Base-by-base conservation (phyloP, 2,888 invertebrate species). In the Folsomia candida region DNA sequence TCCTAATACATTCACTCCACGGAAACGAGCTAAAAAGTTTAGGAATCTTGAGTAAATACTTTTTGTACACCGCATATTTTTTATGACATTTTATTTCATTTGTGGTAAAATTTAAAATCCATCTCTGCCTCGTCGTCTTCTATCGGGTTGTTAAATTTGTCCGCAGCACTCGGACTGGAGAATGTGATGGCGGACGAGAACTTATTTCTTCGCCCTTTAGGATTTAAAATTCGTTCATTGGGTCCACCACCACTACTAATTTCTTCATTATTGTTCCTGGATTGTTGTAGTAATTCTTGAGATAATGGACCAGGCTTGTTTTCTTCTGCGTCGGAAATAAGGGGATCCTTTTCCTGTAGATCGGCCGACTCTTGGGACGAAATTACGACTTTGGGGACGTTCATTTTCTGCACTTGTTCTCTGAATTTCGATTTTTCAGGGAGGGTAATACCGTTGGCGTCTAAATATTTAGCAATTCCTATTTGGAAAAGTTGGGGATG, bases 361-460 rank as follows among this genome's bases (percentile, higher is more conserved):
- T n/a, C n/a, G n/a, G n/a, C n/a, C n/a, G n/a, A n/a, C 18, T 47
- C 47, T 47, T 47, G 9, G 47, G 57, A 57, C 6, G 57, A 57
- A n/a, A n/a, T n/a, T 18, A 9, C 64, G 2, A 64, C 25, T 20
- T 37, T 64, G 2, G 64, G 64, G 9, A 64, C 64, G 20, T 64
- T 64, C 51, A 47, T 64, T 22, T 37, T 18, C 25, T 64, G 22
- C 11, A 51, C 64, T 3, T 11, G 24, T 51, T 22, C 51, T 11
- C 37, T 64, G 25, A 64, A 64, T 51, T 64, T 64, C 9, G 64
- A 64, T 22, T 51, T 24, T 51, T 37, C 51, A 9, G 64, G 64
- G n/a, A 64, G 64, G 14, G 20, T 64, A 37, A 64, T 64, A 22
- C 64, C 64, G 25, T 64, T 64, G 2, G 64, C 64, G 11, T 64